A percentile compares a stretch with the other conserved stretches of the same genome.
Conservation (phyloP, 2,797 vertebrate species). For the Poeciliopsis turneri region DNA sequence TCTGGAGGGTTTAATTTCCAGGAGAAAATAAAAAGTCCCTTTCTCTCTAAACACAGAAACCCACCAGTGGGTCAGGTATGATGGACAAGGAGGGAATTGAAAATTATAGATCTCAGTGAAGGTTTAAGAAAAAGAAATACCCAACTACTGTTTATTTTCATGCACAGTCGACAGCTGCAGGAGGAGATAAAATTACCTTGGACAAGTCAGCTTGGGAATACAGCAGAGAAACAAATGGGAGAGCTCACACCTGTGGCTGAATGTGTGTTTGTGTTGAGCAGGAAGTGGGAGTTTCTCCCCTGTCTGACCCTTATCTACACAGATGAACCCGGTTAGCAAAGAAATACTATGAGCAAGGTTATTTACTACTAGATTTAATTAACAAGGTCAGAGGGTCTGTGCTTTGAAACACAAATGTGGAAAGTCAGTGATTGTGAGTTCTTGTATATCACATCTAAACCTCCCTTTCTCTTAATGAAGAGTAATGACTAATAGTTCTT, state of each 20-base stretch:
- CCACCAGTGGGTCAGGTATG: background rate
- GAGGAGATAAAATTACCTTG: constrained; percentile 68
- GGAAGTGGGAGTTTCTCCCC: constrained; percentile 20
- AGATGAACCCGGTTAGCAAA: constrained; percentile 48
- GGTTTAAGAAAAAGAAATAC: constrained; percentile 29
- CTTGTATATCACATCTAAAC: background rate
- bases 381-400: constrained; percentile 41
- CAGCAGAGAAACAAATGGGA: constrained; percentile 38
- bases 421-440: constrained; percentile 2
- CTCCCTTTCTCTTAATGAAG: constrained; percentile 21
- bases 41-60: background rate
- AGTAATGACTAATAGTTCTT: constrained; percentile 10
- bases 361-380: constrained; percentile 61
- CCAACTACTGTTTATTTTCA: constrained; percentile 53
- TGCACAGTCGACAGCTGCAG: constrained; percentile 59
- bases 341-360: constrained; percentile 40
- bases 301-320: constrained; percentile 58
- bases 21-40: background rate
- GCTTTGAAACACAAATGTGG: background rate
- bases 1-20: background rate
- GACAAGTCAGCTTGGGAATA: constrained; percentile 39
- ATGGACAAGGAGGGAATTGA: background rate
- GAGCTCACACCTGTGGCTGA: constrained; percentile 41
- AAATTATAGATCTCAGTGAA: background rate
- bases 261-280: constrained; percentile 20